A percentile compares a stretch with the other conserved stretches of the same genome.
Conservation (phyloP, 2,113 vertebrate genomes). For the Chloropsis cyanopogon region DNA sequence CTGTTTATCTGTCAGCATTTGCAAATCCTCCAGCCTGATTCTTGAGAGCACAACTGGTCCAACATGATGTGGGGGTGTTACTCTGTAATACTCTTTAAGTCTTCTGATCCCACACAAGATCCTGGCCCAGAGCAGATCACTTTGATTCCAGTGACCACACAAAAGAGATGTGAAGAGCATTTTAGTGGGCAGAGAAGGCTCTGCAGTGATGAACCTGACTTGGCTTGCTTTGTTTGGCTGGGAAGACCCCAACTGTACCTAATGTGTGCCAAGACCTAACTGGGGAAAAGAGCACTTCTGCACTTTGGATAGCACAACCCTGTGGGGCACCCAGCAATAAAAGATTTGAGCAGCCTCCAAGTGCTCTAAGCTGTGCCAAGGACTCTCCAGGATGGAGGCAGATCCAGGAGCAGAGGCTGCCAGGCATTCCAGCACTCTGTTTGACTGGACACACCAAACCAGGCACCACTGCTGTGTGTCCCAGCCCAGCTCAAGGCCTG, state of each 20-base stretch:
- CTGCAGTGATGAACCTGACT: neutral
- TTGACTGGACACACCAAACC: neutral
- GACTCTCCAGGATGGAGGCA: neutral
- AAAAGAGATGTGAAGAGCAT: fast-evolving
- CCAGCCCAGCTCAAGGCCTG: neutral
- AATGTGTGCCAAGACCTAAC: neutral
- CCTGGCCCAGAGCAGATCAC: neutral
- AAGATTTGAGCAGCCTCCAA: neutral
- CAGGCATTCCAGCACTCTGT: fast-evolving
- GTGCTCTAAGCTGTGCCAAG: neutral
- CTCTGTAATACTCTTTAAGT: neutral
- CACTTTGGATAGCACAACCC: neutral
- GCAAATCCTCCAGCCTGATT: neutral
- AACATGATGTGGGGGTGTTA: neutral
- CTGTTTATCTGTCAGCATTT: neutral
- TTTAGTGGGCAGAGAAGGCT: neutral
- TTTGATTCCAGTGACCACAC: neutral
- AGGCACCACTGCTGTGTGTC: neutral
- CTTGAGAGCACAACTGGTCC: neutral
- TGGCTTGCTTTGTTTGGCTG: neutral
- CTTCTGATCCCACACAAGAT: neutral
- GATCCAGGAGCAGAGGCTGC: neutral
- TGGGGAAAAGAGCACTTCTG: neutral
- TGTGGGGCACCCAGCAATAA: neutral
- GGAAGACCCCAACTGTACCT: neutral